Conservation (phyloP, 1,140 invertebrate species). For the Formica exsecta region DNA sequence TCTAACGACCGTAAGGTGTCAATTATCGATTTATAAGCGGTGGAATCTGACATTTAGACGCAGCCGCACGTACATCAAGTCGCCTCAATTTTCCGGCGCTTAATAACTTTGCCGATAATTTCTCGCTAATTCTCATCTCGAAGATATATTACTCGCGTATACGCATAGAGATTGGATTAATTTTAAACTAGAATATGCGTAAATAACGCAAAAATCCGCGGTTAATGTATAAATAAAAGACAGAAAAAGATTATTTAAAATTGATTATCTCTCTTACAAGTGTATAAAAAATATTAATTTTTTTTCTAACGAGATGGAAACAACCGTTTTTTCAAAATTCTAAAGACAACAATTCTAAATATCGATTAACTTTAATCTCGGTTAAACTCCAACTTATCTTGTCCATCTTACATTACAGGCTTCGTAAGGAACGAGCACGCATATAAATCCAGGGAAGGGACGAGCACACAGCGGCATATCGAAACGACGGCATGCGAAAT, state of each 20-base stretch:
- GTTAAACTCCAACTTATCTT: background rate
- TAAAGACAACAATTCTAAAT: background rate
- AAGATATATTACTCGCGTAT: background rate
- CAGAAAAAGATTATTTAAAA: too few species aligned
- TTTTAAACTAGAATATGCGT: background rate
- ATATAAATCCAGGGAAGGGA: background rate
- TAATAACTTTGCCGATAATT: background rate
- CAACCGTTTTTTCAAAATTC: background rate
- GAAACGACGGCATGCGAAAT: slow-evolving; percentile 37
- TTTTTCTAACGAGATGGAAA: background rate
- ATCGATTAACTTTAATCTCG: slow-evolving; percentile 23
- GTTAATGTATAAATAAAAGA: too few species aligned
- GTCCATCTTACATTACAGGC: slow-evolving; percentile 1
- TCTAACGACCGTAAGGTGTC: background rate
- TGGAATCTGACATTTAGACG: background rate
- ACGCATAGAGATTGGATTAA: too few species aligned
- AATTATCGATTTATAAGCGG: background rate
- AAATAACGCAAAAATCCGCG: too few species aligned
- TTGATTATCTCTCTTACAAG: too few species aligned
- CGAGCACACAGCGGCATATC: slow-evolving; percentile 4
- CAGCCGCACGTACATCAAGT: background rate
- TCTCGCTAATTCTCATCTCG: background rate
- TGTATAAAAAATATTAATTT: background rate
- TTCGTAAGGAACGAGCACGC: background rate
- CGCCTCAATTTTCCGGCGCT: background rate